These are phyloP conservation scores for Ctenodactylus gundi DNA, from an alignment of 2,113 vertebrate genomes.

Conservation along the genomic window DNA sequence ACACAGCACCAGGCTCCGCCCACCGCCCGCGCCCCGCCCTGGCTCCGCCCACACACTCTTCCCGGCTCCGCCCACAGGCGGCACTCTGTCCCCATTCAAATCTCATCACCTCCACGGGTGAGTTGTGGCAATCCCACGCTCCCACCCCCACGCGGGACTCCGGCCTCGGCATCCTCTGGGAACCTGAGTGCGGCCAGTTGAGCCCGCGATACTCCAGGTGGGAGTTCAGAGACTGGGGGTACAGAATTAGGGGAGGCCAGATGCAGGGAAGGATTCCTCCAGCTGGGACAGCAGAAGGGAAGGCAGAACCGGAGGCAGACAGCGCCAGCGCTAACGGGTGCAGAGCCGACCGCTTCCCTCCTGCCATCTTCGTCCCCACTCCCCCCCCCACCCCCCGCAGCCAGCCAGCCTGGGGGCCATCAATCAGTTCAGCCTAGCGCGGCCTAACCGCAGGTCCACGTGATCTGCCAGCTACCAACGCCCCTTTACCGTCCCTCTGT, in stretches of 20 bases:
- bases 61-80: neutral
- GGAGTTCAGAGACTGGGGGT: neutral
- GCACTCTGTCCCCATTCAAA: too few relatives aligned
- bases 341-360: accelerated
- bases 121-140: neutral
- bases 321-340: accelerated
- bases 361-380: neutral
- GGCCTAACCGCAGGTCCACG: too few relatives aligned
- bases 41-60: neutral
- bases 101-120: neutral
- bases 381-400: neutral
- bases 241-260: neutral
- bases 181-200: neutral
- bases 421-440: neutral
- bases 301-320: neutral
- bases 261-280: neutral
- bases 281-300: neutral
- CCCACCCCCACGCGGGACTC: neutral
- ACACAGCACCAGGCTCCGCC: too few relatives aligned
- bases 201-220: neutral
- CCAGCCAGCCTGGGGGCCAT: neutral
- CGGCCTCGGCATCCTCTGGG: neutral
- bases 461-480: too few relatives aligned
- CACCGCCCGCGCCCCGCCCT: too few relatives aligned
- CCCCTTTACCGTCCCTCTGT: too few relatives aligned